These are phyloP conservation scores for Amiota communis DNA, from an alignment of 2,888 invertebrate species.

Conservation along the genomic window DNA sequence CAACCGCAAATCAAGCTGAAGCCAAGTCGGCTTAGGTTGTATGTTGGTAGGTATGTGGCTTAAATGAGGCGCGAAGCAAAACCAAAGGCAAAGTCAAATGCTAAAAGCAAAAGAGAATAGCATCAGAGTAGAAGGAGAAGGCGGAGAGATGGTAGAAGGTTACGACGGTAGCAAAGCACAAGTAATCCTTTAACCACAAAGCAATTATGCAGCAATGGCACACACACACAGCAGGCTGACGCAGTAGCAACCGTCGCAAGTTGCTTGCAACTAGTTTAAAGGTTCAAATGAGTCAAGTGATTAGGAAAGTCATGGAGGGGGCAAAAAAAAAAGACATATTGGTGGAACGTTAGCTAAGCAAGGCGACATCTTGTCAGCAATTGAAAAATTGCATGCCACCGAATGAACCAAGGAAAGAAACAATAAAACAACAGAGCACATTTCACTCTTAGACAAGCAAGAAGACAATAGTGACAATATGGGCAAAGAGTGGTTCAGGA, in stretches of 20 bases:
- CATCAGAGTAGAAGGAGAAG: not conserved
- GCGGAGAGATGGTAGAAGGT: constrained; percentile 25
- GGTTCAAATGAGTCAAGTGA: not conserved
- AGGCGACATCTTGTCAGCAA: constrained; percentile 61
- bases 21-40: constrained; percentile 53
- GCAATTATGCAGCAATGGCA: constrained; percentile 58
- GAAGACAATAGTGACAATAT: no score
- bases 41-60: constrained; percentile 32
- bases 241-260: not conserved
- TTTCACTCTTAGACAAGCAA: not conserved
- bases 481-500: not conserved
- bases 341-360: not conserved
- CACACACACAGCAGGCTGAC: constrained; percentile 32
- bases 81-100: constrained; percentile 22
- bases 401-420: constrained; percentile 7
- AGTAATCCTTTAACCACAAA: constrained; percentile 60
- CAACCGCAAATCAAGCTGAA: constrained; percentile 56
- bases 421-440: not conserved
- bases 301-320: constrained; percentile 12
- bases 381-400: constrained; percentile 57
- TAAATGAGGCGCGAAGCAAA: constrained; percentile 55
- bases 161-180: constrained; percentile 14
- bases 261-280: not conserved
- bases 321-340: constrained; percentile 10
- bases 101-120: not conserved